A percentile compares a stretch with the other conserved stretches of the same genome.
phyloP scores from a whole-genome alignment of 2,888 invertebrate species.

The Andrena trimmerana region DNA sequence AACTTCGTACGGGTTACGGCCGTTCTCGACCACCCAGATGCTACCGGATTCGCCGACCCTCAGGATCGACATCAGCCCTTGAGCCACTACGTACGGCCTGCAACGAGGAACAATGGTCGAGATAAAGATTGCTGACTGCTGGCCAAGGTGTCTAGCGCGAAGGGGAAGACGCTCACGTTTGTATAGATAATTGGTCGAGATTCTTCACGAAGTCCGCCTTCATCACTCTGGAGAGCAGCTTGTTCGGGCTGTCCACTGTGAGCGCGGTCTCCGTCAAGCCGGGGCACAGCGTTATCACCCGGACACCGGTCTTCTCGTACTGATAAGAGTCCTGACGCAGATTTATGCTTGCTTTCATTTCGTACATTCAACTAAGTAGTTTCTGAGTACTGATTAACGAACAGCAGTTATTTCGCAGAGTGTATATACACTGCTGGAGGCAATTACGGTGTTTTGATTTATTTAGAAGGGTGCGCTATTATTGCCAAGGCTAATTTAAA shows the following conservation, averaged over 20 bases:
- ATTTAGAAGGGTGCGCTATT: no score
- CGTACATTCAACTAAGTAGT: neutral
- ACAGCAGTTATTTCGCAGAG: no score
- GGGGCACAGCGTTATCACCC: constrained; percentile 83
- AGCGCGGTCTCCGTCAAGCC: constrained; percentile 83
- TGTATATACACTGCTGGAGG: no score
- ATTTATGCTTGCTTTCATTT: constrained; percentile 16
- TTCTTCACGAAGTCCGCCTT: constrained; percentile 82
- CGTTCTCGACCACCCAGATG: constrained; percentile 81
- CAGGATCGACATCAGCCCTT: constrained; percentile 79
- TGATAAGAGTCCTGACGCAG: constrained; percentile 75
- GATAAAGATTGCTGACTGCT: neutral
- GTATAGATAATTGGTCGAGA: constrained; percentile 80
- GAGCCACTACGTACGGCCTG: constrained; percentile 81
- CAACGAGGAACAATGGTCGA: neutral
- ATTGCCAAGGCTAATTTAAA: no score
- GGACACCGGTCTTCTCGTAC: constrained; percentile 81
- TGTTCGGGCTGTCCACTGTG: constrained; percentile 80
- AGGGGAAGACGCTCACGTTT: constrained; percentile 76
- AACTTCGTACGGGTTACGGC: constrained; percentile 79
- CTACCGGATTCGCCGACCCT: constrained; percentile 77
- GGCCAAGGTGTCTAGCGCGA: neutral
- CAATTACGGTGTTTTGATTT: no score
- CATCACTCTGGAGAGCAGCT: constrained; percentile 80
- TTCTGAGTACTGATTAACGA: no score